These are phyloP conservation scores for Microcebus ravelobensis DNA, from an alignment of 2,113 vertebrate genomes.

Conservation along the genomic window DNA sequence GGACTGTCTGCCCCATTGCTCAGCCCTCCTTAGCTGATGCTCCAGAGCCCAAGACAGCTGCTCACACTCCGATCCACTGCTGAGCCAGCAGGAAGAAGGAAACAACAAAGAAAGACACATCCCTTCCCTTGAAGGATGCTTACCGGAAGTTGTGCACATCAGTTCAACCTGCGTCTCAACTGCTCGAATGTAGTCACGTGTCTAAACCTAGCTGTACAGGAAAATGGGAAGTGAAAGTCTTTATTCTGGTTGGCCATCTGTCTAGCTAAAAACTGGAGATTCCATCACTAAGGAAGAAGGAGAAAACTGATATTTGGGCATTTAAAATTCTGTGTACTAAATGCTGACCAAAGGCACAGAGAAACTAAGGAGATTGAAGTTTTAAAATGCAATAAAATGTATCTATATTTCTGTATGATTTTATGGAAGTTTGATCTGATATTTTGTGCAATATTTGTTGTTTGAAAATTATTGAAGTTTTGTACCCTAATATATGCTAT, in stretches of 20 bases:
- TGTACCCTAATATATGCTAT: background rate
- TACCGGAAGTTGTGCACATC: background rate
- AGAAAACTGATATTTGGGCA: background rate
- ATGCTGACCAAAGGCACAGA: background rate
- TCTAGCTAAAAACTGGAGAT: background rate
- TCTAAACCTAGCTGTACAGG: background rate
- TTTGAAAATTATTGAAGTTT: background rate
- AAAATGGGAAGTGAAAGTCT: background rate
- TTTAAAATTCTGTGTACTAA: background rate
- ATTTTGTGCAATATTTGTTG: background rate
- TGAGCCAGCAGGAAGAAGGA: background rate
- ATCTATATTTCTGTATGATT: background rate
- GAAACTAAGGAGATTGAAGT: background rate
- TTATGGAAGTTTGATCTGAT: background rate
- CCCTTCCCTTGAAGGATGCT: background rate
- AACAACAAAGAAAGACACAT: rapidly evolving
- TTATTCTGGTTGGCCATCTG: background rate
- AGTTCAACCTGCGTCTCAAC: background rate
- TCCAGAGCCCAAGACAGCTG: background rate
- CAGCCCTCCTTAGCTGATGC: background rate
- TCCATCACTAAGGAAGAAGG: background rate
- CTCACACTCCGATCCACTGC: background rate
- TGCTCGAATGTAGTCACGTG: background rate
- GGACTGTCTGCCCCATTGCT: background rate
- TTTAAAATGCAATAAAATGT: background rate